Conservation (phyloP, 2,888 invertebrate genomes). For the Chamaedrilus cognettii region DNA sequence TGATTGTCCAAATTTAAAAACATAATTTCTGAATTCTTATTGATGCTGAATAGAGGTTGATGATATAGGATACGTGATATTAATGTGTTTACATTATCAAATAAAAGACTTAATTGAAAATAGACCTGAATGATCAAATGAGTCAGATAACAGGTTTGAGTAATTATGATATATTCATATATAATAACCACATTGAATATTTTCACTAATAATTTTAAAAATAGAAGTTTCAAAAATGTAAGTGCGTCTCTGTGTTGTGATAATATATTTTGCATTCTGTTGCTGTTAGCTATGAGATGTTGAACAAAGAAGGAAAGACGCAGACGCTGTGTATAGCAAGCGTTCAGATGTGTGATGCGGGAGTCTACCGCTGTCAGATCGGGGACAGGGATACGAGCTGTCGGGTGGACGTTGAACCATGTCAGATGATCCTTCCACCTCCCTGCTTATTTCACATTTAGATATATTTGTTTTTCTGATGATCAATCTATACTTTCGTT, state of each 20-base stretch:
- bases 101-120: no score
- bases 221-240: not conserved
- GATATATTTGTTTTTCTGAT: no score
- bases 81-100: no score
- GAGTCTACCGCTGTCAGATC: constrained; percentile 60
- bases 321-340: constrained; percentile 82
- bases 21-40: no score
- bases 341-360: constrained; percentile 57
- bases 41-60: no score
- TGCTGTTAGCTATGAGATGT: constrained; percentile 74
- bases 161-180: not conserved
- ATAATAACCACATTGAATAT: not conserved
- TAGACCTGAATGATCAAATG: no score
- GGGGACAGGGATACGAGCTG: constrained; percentile 54
- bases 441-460: no score
- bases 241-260: not conserved
- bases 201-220: not conserved
- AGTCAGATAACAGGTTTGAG: no score
- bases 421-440: no score
- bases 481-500: no score
- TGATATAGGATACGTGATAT: no score
- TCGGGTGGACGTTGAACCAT: constrained; percentile 50
- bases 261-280: not conserved
- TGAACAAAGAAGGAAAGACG: constrained; percentile 78
- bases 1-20: no score